A percentile compares a stretch with the other conserved stretches of the same genome.
phyloP scores from a whole-genome alignment of 1,140 invertebrate species.

The Proales similis region DNA sequence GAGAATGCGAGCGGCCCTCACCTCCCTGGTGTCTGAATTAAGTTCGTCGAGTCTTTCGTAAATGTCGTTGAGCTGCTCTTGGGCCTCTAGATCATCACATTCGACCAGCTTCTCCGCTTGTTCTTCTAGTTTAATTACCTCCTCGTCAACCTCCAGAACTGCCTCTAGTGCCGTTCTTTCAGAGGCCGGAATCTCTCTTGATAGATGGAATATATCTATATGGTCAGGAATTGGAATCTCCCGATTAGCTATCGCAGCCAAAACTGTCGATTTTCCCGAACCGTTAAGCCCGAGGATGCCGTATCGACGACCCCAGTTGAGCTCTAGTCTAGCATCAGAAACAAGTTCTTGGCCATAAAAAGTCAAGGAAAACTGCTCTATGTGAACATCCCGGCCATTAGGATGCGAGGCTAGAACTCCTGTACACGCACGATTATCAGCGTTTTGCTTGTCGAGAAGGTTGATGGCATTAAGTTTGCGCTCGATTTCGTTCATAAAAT shows the following conservation, averaged over 20 bases:
- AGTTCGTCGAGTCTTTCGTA: conserved; percentile 96
- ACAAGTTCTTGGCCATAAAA: conserved; percentile 94
- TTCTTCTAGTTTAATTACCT: conserved; percentile 79
- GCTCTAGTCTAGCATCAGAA: conserved; percentile 86
- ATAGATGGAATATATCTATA: conserved; percentile 95
- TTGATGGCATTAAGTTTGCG: conserved; percentile 1
- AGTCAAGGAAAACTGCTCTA: conserved; percentile 91
- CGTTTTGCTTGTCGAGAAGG: conserved; percentile 23
- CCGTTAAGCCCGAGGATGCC: conserved; percentile 93
- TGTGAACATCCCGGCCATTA: conserved; percentile 87
- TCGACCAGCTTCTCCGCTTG: conserved; percentile 80
- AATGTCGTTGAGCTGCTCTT: conserved; percentile 92
- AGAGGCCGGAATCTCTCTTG: conserved; percentile 89
- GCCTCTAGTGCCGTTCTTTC: conserved; percentile 79
- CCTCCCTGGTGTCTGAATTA: conserved; percentile 85
- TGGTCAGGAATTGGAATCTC: conserved; percentile 75
- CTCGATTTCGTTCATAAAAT: background rate
- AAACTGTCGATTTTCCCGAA: conserved; percentile 59
- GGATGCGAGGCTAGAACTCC: conserved; percentile 88
- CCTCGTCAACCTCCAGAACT: conserved; percentile 96
- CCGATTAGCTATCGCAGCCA: conserved; percentile 8
- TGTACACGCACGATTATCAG: conserved; percentile 20
- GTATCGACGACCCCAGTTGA: conserved; percentile 92
- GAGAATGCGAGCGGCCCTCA: conserved; percentile 83
- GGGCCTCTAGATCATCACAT: conserved; percentile 73